Base-by-base conservation (phyloP, 2,113 vertebrate genomes). In the Mustela lutreola region DNA sequence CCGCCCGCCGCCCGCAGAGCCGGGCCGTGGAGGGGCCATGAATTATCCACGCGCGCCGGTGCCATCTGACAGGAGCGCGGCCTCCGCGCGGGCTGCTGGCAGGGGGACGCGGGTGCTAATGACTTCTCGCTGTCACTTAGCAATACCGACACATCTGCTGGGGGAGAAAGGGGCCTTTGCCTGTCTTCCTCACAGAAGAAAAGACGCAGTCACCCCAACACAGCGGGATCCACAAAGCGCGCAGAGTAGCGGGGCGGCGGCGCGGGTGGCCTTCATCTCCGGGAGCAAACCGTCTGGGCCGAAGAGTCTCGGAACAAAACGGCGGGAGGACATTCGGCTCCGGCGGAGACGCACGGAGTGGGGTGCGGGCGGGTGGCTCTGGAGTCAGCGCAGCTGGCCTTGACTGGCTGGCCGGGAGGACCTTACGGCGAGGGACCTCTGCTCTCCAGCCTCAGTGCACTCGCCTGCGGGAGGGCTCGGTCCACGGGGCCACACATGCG, bases 71-170 rank as follows among this genome's bases (percentile, higher is more conserved):
- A 87, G 76, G 62, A 62, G 11, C 0, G 0, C 19, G 39, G 82
- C 42, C 42, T 42, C 42, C 4, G 85, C 78, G 70, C 82, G 95
- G 85, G 95, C 18, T 89, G 90, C 86, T 73, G 92, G 82, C 93
- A 4, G 58, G 22, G 91, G 79, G 73, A n/a, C 73, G 78, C 5
- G 1, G n/a, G 45, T 80, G 95, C 95, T 97, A 94, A 96, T 97
- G 80, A 95, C 67, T 24, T 42, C 92, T 96, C 91, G 21, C 94
- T 97, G 95, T 95, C 96, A 96, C 92, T 96, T 82, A 86, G 79
- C 83, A 28, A n/a, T 24, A 4, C 62, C 76, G 48, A 67, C 95
- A 42, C 83, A 63, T 71, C 60, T 45, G 56, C 81, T 22, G 15
- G 31, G 65, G 93, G 21, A 62, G 48, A 33, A 10, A 4, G 33